Conservation (phyloP, 2,113 vertebrate species). For the Uria lomvia region DNA sequence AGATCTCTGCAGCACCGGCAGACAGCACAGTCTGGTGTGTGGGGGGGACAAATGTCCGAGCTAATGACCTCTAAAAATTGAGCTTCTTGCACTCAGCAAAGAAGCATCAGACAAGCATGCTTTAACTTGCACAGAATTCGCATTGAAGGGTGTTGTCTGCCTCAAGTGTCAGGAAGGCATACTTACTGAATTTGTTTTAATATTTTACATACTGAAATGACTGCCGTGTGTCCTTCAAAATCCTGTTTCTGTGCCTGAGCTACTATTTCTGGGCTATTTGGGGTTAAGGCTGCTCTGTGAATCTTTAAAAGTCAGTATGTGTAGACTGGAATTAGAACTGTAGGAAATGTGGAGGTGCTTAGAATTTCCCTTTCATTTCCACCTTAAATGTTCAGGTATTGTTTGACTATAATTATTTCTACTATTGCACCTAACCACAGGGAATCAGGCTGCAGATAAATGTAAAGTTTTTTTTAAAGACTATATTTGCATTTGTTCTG, state of each 20-base stretch:
- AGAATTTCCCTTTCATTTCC: neutral
- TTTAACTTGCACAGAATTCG: neutral
- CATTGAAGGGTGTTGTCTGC: neutral
- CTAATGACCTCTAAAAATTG: rapidly evolving
- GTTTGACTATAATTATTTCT: neutral
- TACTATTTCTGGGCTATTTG: neutral
- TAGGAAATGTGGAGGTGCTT: neutral
- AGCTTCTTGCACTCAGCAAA: neutral
- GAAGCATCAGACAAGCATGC: neutral
- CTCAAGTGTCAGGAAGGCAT: neutral
- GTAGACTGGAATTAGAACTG: neutral
- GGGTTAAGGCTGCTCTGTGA: rapidly evolving
- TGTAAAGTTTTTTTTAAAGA: neutral
- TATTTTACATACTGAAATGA: neutral
- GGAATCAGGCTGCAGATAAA: neutral
- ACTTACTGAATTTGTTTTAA: neutral
- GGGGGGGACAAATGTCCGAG: neutral
- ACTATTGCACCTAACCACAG: neutral
- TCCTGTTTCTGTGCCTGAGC: neutral
- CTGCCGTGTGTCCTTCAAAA: neutral
- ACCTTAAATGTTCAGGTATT: neutral
- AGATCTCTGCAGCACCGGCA: neutral
- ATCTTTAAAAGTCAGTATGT: neutral
- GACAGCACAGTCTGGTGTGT: neutral
- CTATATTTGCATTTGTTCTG: neutral